phyloP scores from a whole-genome alignment of 2,888 invertebrate species.

The Tupiocoris notatus region DNA sequence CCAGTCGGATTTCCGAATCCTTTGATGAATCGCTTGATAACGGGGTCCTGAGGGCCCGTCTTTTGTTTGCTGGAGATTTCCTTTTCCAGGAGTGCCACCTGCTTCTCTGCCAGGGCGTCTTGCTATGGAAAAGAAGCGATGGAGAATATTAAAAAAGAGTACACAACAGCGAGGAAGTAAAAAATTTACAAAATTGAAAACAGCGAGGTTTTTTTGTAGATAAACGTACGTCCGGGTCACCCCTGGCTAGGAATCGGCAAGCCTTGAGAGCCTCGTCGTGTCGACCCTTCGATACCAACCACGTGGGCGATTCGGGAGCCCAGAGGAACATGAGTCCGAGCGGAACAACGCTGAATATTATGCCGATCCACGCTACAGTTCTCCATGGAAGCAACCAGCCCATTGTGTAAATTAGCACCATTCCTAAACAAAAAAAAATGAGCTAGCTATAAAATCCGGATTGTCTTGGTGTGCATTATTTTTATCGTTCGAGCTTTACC shows the following conservation, averaged over 20 bases:
- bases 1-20: constrained; percentile 59
- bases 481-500: no score
- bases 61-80: constrained; percentile 58
- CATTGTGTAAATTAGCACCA: constrained; percentile 60
- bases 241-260: constrained; percentile 54
- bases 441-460: no score
- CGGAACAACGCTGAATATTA: constrained; percentile 59
- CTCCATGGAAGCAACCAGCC: constrained; percentile 61
- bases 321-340: constrained; percentile 55
- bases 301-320: constrained; percentile 61
- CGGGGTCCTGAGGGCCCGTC: constrained; percentile 53
- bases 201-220: no score
- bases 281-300: constrained; percentile 60
- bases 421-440: constrained; percentile 53
- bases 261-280: constrained; percentile 59
- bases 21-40: constrained; percentile 41
- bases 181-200: no score
- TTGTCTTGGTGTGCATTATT: no score
- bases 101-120: constrained; percentile 57
- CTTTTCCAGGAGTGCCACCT: constrained; percentile 57
- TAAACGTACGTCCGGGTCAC: constrained; percentile 49
- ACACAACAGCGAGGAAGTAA: background rate
- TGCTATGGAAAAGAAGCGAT: background rate
- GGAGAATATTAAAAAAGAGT: background rate
- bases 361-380: constrained; percentile 59